Percentiles rank a stretch among this genome's conserved stretches.
Evolutionary conservation across 1,140 invertebrate genomes (phyloP).

Genomic region (Drosophila micromelanica): DNA sequence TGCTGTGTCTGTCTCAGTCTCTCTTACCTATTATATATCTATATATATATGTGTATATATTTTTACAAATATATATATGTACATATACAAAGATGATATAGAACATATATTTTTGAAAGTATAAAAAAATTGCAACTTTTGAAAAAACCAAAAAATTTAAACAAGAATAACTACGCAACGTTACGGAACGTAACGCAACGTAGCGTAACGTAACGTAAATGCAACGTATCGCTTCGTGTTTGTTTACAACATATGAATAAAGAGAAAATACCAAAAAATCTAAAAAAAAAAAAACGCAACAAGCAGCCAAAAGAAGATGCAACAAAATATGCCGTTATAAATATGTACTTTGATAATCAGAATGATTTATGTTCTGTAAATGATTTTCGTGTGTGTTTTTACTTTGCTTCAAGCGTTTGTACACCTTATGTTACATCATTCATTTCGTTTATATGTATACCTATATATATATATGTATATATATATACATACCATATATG

Average conservation of each 20-base stretch:
- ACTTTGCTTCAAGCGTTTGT: constrained; percentile 46
- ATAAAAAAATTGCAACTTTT: constrained; percentile 76
- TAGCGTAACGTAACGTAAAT: constrained; percentile 7
- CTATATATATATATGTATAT: constrained; percentile 15
- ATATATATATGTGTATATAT: constrained; percentile 49
- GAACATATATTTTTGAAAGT: constrained; percentile 77
- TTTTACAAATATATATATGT: constrained; percentile 47
- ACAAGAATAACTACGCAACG: constrained; percentile 22
- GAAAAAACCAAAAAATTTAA: constrained; percentile 56
- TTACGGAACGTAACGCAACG: constrained; percentile 11
- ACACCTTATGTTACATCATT: constrained; percentile 30
- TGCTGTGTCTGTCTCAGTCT: constrained; percentile 45
- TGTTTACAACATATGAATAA: constrained; percentile 29
- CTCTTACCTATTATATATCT: constrained; percentile 27
- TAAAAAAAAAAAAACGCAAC: constrained; percentile 14
- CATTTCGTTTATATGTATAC: constrained; percentile 29
- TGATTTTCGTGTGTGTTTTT: constrained; percentile 36
- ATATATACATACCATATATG: constrained; percentile 5
- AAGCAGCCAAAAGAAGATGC: constrained; percentile 29
- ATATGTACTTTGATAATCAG: constrained; percentile 36
- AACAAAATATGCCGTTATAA: constrained; percentile 31
- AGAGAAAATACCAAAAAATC: not conserved
- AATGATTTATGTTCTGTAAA: constrained; percentile 28
- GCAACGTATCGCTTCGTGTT: constrained; percentile 36
- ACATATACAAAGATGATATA: constrained; percentile 50